Evolutionary conservation across 2,888 invertebrate species (phyloP), one percentile per base, ranked within the genome.

Genomic region (Chironomus riparius): DNA sequence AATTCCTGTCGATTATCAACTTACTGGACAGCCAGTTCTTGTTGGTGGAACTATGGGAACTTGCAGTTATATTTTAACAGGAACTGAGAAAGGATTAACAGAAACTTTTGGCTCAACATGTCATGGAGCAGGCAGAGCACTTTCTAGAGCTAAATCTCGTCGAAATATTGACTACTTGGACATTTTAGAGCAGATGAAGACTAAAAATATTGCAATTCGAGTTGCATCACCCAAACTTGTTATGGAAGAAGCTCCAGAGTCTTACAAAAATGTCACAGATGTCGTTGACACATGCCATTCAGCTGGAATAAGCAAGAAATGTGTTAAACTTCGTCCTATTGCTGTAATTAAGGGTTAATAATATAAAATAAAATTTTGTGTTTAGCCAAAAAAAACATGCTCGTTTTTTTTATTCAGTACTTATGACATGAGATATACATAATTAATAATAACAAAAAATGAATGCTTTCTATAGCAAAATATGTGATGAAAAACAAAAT

Each of bases 1-100:
- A 48, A 99, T 99, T 80, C 99, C 99, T 4, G 98, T 99, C 0
- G 99, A 99, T 85, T 99, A 98, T 84, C 94, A 98, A 85, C 84
- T 98, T 77, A 98, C 97, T 56, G 98, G 99, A 0, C 99, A 99
- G 82, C 99, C 99, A 1, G 98, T 99, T 12, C 87, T 99, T 56
- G 98, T 99, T 80, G 99, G 99, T 68, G 99, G 99, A 68, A 97
- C 98, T 2, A 99, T 99, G 99, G 99, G 99, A 22, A 99, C 99
- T 2, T 99, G 98, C 83, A 98, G 98, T 82, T 99, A 99, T 85
- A 98, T 99, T 4, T 87, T 99, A 48, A 99, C 99, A 47, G 99
- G 96, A 12, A 99, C 99, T 12, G 95, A 97, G 81, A 91, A 92
- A 81, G 99, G 98, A 79, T 98, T 99, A 97, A 86, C 90, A 79